Base-by-base conservation (phyloP, 1,140 invertebrate genomes). In the Diorhabda sublineata region DNA sequence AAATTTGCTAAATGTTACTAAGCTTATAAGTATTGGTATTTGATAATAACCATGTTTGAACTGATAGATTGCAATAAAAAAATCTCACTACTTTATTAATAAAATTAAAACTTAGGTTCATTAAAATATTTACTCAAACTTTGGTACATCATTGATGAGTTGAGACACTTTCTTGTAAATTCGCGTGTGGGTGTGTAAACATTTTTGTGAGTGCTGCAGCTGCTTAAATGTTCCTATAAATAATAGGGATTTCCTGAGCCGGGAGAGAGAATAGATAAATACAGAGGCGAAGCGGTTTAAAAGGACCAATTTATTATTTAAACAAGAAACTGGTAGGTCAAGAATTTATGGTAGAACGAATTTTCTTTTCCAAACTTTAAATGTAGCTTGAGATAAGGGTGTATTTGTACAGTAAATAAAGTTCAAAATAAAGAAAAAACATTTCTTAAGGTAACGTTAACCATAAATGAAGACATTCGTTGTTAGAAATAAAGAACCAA, bases 261-360 rank as follows among this genome's bases (percentile, higher is more conserved):
- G n/a, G n/a, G 47, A 26, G 47, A 52, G 47, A 52, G 47, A 52
- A 52, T 52, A n/a, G 47, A n/a, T 52, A 52, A 52, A 52, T 52
- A 52, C 47, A 6, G 47, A 52, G 47, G 26, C 26, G 26, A 52
- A n/a, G n/a, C n/a, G 47, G 6, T n/a, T n/a, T 52, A 52, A 52
- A 52, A 52, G 47, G 47, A n/a, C 47, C 47, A 52, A 52, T 52
- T 52, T 52, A 52, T 52, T 52, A 52, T 52, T 52, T 52, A 52
- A 52, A 52, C 47, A 52, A 52, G 2, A 52, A 6, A 52, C 6
- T 8, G 47, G 47, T 52, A 52, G 47, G 47, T 52, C 47, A 52
- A n/a, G 47, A 52, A 52, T 52, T 52, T 52, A 52, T 52, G 47
- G 47, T 52, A 52, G 6, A 52, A 52, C n/a, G 47, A 52, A 52